Conservation (phyloP, 2,888 invertebrate genomes). For the Erpobdella octoculata region DNA sequence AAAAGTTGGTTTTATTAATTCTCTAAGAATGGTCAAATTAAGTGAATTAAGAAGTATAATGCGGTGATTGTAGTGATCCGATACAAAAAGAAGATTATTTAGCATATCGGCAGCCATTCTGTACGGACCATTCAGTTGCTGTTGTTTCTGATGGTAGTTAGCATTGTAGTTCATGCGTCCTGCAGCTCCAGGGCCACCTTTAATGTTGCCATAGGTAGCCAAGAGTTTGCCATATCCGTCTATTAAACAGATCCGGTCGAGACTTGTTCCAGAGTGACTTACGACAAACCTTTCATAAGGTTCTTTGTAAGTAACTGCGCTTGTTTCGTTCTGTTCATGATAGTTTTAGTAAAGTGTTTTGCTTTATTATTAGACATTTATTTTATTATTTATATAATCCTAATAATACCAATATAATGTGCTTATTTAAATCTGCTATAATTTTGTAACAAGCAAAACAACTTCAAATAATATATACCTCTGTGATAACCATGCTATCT, state of each 20-base stretch:
- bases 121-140: conserved; percentile 23
- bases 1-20: conserved; percentile 21
- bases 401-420: neutral
- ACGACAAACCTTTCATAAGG: conserved; percentile 16
- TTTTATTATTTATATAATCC: neutral
- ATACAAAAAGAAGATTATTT: conserved; percentile 25
- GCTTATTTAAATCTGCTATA: neutral
- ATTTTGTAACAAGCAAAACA: neutral
- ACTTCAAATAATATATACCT: too few relatives aligned
- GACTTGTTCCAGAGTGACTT: conserved; percentile 6
- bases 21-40: conserved; percentile 15
- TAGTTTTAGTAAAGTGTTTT: neutral
- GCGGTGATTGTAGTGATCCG: conserved; percentile 26
- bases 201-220: conserved; percentile 14
- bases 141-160: conserved; percentile 2
- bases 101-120: conserved; percentile 17
- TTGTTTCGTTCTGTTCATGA: conserved; percentile 16
- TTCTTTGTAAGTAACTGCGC: neutral
- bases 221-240: conserved; percentile 21
- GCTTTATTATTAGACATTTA: neutral
- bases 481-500: neutral
- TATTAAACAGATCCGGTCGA: conserved; percentile 13
- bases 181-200: conserved; percentile 17
- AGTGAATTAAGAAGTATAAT: conserved; percentile 19
- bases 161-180: conserved; percentile 1